Percentiles rank a stretch among this genome's conserved stretches.
Evolutionary conservation across 2,888 invertebrate species (phyloP).

Genomic region (Barypeithes pellucidus): DNA sequence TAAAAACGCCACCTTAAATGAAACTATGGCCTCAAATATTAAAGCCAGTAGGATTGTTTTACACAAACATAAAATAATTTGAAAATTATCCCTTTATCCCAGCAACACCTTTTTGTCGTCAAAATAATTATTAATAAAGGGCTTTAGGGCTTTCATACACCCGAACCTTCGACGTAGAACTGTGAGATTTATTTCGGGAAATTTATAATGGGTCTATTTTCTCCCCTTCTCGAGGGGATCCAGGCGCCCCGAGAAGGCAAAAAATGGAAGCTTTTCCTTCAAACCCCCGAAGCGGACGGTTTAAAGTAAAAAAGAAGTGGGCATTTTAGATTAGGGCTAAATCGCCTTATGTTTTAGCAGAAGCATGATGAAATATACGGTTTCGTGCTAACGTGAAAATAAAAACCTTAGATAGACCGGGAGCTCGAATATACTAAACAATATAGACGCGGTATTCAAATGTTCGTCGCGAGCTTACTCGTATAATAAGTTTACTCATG

Average conservation of each 20-base stretch:
- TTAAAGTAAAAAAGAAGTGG: slow-evolving; percentile 35
- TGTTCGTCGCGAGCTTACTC: no score
- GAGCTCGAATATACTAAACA: neutral
- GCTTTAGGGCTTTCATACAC: slow-evolving; percentile 36
- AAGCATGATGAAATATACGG: slow-evolving; percentile 32
- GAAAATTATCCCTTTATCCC: slow-evolving; percentile 20
- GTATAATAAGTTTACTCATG: no score
- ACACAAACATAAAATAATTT: slow-evolving; percentile 21
- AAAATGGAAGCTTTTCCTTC: slow-evolving; percentile 26
- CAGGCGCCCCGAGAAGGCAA: slow-evolving; percentile 19
- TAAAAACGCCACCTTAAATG: no score
- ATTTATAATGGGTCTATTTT: slow-evolving; percentile 40
- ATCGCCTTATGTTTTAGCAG: slow-evolving; percentile 37
- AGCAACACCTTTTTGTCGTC: slow-evolving; percentile 27
- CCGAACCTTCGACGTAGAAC: slow-evolving; percentile 32
- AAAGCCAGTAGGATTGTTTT: slow-evolving; percentile 7
- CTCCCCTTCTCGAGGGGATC: slow-evolving; percentile 34
- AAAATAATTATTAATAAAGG: slow-evolving; percentile 42
- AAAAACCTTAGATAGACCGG: slow-evolving; percentile 19
- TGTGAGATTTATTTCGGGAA: slow-evolving; percentile 32
- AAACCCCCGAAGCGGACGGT: slow-evolving; percentile 19
- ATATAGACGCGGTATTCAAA: no score
- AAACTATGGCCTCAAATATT: slow-evolving; percentile 1
- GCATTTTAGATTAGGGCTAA: slow-evolving; percentile 29
- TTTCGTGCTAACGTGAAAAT: slow-evolving; percentile 15